Conservation (phyloP, 1,140 invertebrate species). For the Drosophila kurseongensis region DNA sequence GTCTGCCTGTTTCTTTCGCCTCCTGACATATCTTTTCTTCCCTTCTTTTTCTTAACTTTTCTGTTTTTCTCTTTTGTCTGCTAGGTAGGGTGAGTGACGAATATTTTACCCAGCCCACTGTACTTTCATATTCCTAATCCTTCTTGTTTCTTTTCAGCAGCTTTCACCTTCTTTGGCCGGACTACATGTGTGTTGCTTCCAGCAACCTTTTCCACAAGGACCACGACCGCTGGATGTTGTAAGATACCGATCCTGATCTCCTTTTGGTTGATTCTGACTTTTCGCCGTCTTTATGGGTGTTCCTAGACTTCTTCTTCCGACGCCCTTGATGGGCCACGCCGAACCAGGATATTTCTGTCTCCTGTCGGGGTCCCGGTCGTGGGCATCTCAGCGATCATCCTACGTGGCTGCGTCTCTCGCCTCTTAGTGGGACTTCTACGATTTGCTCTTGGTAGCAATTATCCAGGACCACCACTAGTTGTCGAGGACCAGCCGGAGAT, state of each 20-base stretch:
- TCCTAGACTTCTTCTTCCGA: background rate
- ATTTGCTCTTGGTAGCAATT: too few relatives aligned
- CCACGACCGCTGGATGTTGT: too few relatives aligned
- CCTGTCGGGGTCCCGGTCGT: background rate
- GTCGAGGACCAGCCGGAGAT: too few relatives aligned
- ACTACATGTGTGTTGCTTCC: background rate
- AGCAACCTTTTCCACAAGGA: too few relatives aligned
- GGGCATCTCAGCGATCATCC: background rate
- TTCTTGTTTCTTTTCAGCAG: background rate
- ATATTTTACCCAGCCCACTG: conserved; percentile 1
- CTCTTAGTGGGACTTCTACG: too few relatives aligned
- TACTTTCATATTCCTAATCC: background rate
- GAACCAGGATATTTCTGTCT: background rate
- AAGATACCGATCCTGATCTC: background rate
- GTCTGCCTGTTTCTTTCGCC: background rate
- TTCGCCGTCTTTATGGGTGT: background rate
- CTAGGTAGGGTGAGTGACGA: conserved; percentile 1
- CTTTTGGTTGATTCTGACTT: background rate
- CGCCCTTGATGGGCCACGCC: background rate
- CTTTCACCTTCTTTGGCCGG: background rate
- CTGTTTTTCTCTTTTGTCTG: background rate
- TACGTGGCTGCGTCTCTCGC: too few relatives aligned
- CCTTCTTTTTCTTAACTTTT: background rate
- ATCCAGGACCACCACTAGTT: too few relatives aligned
- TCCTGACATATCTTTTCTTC: background rate